Evolutionary conservation across 2,888 invertebrate species (phyloP).

Genomic region (Trissoscelio sp.): DNA sequence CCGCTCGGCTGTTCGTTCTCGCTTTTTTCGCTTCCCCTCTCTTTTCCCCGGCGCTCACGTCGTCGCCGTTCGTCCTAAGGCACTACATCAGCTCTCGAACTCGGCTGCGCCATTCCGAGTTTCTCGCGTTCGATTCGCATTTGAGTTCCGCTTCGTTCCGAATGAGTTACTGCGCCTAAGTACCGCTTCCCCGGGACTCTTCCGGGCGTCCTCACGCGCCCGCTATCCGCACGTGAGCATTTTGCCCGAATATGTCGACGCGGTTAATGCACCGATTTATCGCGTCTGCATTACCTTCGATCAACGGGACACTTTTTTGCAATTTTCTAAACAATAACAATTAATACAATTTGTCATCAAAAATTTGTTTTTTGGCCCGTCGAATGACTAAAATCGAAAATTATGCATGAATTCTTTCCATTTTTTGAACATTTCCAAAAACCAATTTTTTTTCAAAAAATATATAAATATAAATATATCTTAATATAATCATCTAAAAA

Average conservation of each 20-base stretch:
- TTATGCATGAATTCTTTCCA: too few species aligned
- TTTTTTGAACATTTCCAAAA: too few species aligned
- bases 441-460: too few species aligned
- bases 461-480: too few species aligned
- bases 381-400: too few species aligned
- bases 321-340: neutral
- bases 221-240: slow-evolving; percentile 47
- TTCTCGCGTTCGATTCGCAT: slow-evolving; percentile 69
- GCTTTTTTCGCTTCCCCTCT: slow-evolving; percentile 6
- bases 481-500: too few species aligned
- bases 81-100: slow-evolving; percentile 71
- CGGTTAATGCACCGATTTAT: slow-evolving; percentile 67
- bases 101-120: slow-evolving; percentile 71
- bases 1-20: too few species aligned
- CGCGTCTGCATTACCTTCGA: slow-evolving; percentile 22
- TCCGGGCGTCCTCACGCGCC: slow-evolving; percentile 59
- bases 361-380: too few species aligned
- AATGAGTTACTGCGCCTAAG: slow-evolving; percentile 61
- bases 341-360: too few species aligned
- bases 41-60: slow-evolving; percentile 71
- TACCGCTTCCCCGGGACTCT: slow-evolving; percentile 51
- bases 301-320: neutral
- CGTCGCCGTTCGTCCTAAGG: slow-evolving; percentile 72
- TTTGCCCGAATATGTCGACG: slow-evolving; percentile 53
- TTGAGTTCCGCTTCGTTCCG: slow-evolving; percentile 68